These are phyloP conservation scores for Abscondita cerata DNA, from an alignment of 2,888 invertebrate genomes.

Conservation along the genomic window DNA sequence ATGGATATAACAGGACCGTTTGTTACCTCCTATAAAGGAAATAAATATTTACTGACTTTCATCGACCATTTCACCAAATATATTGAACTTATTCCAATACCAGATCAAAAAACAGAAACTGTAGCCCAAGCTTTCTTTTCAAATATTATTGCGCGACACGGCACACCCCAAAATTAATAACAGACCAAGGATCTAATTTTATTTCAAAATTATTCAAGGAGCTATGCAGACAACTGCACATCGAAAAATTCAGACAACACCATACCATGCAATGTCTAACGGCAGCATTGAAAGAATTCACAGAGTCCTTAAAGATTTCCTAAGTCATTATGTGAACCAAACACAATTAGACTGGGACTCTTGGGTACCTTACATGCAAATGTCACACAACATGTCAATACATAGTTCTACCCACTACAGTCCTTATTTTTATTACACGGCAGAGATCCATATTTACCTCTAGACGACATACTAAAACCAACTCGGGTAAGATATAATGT, in stretches of 20 bases:
- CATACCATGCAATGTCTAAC: constrained; percentile 47
- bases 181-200: constrained; percentile 46
- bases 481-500: constrained; percentile 28
- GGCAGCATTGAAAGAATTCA: too few species aligned
- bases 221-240: constrained; percentile 39
- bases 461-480: constrained; percentile 30
- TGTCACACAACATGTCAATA: constrained; percentile 37
- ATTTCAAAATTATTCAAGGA: constrained; percentile 41
- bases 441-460: constrained; percentile 39
- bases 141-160: too few species aligned
- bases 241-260: constrained; percentile 42
- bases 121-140: constrained; percentile 41
- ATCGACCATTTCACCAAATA: constrained; percentile 43
- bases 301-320: too few species aligned
- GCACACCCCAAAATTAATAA: too few species aligned
- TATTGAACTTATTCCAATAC: constrained; percentile 44
- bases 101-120: constrained; percentile 42
- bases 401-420: constrained; percentile 38
- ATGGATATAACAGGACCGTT: constrained; percentile 41
- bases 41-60: too few species aligned
- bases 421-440: constrained; percentile 41
- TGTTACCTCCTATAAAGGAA: too few species aligned
- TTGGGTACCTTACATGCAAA: constrained; percentile 42
- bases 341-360: constrained; percentile 44
- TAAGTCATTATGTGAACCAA: constrained; percentile 42